These are phyloP conservation scores for Ephestia elutella DNA, from an alignment of 1,140 invertebrate species.

Conservation along the genomic window DNA sequence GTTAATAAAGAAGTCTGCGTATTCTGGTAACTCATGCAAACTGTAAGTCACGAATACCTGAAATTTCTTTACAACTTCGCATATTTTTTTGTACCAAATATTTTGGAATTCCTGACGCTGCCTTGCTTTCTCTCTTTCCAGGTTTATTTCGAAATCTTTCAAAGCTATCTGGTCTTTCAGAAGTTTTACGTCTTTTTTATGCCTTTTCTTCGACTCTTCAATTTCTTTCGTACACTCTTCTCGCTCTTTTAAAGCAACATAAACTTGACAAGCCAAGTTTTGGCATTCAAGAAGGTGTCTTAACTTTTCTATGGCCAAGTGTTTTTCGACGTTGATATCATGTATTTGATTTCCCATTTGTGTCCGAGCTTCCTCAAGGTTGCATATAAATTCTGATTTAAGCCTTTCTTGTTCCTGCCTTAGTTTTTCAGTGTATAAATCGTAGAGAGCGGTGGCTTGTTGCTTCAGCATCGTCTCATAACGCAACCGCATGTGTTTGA, in stretches of 20 bases:
- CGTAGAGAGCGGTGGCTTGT: conserved; percentile 47
- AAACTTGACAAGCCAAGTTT: conserved; percentile 60
- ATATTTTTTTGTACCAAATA: conserved; percentile 58
- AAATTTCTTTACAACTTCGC: conserved; percentile 54
- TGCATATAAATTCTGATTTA: conserved; percentile 39
- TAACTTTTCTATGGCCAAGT: conserved; percentile 48
- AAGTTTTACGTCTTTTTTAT: conserved; percentile 41
- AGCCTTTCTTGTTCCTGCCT: conserved; percentile 34
- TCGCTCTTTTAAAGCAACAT: conserved; percentile 57
- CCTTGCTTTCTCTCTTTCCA: conserved; percentile 41
- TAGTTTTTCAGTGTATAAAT: conserved; percentile 40
- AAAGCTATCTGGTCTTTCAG: conserved; percentile 35
- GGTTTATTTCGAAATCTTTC: conserved; percentile 48
- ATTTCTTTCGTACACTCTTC: conserved; percentile 44
- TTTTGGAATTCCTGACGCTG: conserved; percentile 37
- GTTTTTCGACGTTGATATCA: conserved; percentile 57
- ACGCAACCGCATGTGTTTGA: conserved; percentile 34
- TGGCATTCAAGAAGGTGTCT: conserved; percentile 47
- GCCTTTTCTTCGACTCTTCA: conserved; percentile 33
- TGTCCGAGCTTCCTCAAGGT: conserved; percentile 31
- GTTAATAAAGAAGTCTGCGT: conserved; percentile 61
- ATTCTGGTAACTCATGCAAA: conserved; percentile 49
- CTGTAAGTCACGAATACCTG: conserved; percentile 57
- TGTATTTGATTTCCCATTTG: conserved; percentile 36
- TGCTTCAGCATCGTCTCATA: conserved; percentile 36